phyloP scores from a whole-genome alignment of 2,113 vertebrate species.

The Perccottus glenii region DNA sequence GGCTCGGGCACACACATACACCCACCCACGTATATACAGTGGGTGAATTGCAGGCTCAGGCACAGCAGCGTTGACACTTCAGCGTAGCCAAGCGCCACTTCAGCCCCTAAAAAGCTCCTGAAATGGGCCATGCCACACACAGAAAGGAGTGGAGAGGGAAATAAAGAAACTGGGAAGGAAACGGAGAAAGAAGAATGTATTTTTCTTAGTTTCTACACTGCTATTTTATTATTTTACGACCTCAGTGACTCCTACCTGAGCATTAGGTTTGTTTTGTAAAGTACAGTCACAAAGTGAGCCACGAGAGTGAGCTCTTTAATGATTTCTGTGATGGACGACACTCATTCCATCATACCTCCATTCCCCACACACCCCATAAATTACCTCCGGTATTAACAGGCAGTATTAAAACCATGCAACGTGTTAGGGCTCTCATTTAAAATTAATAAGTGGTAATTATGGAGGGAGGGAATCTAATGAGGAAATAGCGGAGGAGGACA shows the following conservation, averaged over 20 bases:
- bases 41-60: constrained; percentile 79
- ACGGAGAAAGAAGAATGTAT: constrained; percentile 41
- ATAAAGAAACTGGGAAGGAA: constrained; percentile 56
- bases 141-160: constrained; percentile 61
- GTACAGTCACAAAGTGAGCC: constrained; percentile 15
- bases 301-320: constrained; percentile 56
- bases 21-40: constrained; percentile 49
- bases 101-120: constrained; percentile 77
- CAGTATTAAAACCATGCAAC: constrained; percentile 82
- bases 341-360: constrained; percentile 75
- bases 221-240: neutral
- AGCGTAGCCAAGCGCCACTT: constrained; percentile 81
- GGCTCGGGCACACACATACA: constrained; percentile 77
- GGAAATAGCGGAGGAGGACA: constrained; percentile 59
- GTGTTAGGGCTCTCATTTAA: constrained; percentile 82
- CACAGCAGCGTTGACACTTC: constrained; percentile 81
- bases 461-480: constrained; percentile 70
- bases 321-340: constrained; percentile 74
- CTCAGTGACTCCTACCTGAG: constrained; percentile 3
- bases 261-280: constrained; percentile 43
- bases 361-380: constrained; percentile 79
- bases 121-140: constrained; percentile 72
- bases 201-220: constrained; percentile 23
- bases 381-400: constrained; percentile 80
- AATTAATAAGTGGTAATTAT: constrained; percentile 85